Conservation (phyloP, 2,888 invertebrate genomes). For the Lasioglossum zephyrum region DNA sequence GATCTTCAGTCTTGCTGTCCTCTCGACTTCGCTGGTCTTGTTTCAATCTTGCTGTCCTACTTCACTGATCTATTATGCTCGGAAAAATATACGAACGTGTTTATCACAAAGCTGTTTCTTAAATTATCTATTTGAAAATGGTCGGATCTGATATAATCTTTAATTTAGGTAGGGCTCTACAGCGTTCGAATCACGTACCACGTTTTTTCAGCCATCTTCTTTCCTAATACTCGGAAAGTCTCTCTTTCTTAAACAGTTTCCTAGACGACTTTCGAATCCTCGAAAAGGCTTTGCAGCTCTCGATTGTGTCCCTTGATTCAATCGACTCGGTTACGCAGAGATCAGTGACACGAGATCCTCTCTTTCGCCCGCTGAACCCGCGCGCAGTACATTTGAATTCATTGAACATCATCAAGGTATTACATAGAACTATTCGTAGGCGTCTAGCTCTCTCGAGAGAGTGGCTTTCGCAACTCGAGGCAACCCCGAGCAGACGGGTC, state of each 20-base stretch:
- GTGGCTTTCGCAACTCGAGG: slow-evolving; percentile 25
- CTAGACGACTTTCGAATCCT: neutral
- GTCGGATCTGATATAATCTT: neutral
- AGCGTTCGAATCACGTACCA: neutral
- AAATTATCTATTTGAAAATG: no score
- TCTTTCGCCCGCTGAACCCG: neutral
- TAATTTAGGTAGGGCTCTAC: no score
- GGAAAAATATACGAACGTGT: neutral
- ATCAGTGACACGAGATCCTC: slow-evolving; percentile 15
- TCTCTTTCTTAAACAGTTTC: neutral
- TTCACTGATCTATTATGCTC: neutral
- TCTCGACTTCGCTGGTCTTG: neutral
- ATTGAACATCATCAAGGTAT: slow-evolving; percentile 48
- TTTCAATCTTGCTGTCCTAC: neutral
- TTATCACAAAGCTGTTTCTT: no score
- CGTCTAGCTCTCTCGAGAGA: neutral
- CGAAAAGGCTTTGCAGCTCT: neutral
- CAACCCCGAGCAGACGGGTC: neutral
- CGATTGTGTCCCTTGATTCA: slow-evolving; percentile 6
- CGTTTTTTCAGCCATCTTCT: neutral
- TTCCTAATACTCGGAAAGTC: neutral
- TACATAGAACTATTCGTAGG: slow-evolving; percentile 43
- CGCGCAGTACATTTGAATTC: slow-evolving; percentile 36
- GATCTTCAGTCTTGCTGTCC: neutral
- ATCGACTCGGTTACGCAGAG: neutral